Evolutionary conservation across 2,888 invertebrate species (phyloP), one percentile per base, ranked within the genome.

Genomic region (Noctua fimbriata): DNA sequence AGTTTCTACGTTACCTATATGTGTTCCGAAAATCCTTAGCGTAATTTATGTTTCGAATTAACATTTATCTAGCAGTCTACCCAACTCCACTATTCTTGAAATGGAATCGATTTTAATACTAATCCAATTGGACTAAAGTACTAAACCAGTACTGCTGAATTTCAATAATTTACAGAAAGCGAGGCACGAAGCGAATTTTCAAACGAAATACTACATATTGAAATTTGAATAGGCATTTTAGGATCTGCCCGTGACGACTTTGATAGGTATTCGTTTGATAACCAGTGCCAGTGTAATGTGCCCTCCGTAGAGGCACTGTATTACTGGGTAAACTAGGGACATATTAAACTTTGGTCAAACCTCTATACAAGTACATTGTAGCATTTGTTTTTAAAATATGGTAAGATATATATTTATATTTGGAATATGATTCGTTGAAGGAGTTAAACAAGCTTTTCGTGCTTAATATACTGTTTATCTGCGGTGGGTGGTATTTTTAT

Each of bases 151-250:
- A 55, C 55, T 32, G 10, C 44, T 60, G 52, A 73, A 82, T 82
- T 69, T 80, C 67, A 81, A 80, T 80, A 66, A 71, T 58, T 60
- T 73, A 69, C 32, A 52, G 16, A 52, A n/a, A 58, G n/a, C 28
- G 52, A n/a, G 24, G 65, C 16, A 5, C 58, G 21, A n/a, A 36
- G 55, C 28, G 55, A 67, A 67, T 60, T 72, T 66, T n/a, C 44
- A 44, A 58, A 69, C 58, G 74, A 69, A 60, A 73, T 52, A 72
- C 47, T 66, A 67, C 74, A 52, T 67, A 80, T 80, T 80, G 49
- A 52, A 73, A 60, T 69, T 52, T 52, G 52, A 24, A 71, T 79
- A 71, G 66, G 21, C 47, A 32, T 58, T 72, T 81, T 67, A 49
- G n/a, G 73, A 18, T 58, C 66, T 41, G 41, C 3, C 41, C 49